These are phyloP conservation scores for Chloroceryle aenea DNA, from an alignment of 2,113 vertebrate genomes.

Conservation along the genomic window DNA sequence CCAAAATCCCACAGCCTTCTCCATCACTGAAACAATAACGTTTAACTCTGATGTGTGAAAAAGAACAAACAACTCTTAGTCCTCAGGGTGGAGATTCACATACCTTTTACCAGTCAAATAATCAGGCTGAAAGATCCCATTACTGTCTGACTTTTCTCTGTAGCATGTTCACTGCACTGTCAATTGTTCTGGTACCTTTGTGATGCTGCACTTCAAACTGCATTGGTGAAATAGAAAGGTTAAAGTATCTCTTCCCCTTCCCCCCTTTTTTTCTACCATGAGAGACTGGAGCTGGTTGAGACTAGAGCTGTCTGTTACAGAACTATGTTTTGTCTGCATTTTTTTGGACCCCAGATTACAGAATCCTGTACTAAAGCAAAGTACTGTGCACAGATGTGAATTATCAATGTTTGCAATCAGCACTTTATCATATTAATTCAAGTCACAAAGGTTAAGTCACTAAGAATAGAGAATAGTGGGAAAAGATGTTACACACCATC, in stretches of 20 bases:
- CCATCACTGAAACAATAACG: background rate
- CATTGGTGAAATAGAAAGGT: background rate
- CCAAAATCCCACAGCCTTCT: background rate
- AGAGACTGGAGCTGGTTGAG: background rate
- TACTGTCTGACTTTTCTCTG: background rate
- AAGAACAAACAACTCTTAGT: background rate
- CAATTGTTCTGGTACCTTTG: background rate
- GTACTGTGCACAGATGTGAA: background rate
- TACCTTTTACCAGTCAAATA: background rate
- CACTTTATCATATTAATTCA: background rate
- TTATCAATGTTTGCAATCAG: background rate
- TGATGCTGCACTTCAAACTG: background rate
- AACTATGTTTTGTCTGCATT: background rate
- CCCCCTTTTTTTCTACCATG: background rate
- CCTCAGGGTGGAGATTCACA: background rate
- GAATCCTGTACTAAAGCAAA: background rate
- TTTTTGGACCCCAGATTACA: background rate
- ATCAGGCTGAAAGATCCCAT: background rate
- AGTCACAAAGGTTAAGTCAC: background rate
- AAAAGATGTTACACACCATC: background rate
- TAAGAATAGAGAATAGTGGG: background rate
- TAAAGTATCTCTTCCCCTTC: background rate
- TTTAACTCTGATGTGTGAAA: background rate
- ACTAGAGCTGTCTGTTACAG: background rate
- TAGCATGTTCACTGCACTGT: background rate